Percentiles rank a stretch among this genome's conserved stretches.
These are phyloP conservation scores for Patella pellucida DNA, from an alignment of 2,888 invertebrate species.

Conservation along the genomic window DNA sequence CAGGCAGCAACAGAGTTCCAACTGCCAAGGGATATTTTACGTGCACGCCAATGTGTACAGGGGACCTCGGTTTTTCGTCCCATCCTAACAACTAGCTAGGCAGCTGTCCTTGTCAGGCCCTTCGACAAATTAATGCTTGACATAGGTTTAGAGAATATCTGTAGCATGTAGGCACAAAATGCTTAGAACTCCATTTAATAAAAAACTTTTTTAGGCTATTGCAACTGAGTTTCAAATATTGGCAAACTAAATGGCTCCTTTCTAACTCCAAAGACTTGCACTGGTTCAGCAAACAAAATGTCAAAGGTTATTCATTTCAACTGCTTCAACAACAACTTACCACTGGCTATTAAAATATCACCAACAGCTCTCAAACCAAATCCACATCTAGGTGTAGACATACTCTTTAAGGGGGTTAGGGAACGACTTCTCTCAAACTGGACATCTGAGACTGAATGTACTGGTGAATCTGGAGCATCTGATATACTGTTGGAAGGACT, in stretches of 20 bases:
- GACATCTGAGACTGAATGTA: conserved; percentile 31
- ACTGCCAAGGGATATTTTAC: no score
- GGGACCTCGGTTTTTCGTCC: no score
- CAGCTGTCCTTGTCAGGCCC: no score
- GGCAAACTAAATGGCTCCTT: not conserved
- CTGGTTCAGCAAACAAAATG: not conserved
- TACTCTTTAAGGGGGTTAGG: conserved; percentile 73
- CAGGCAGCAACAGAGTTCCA: no score
- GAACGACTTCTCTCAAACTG: conserved; percentile 35
- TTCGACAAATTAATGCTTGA: no score
- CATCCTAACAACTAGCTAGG: no score
- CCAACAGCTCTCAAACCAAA: conserved; percentile 82
- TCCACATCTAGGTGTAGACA: conserved; percentile 81
- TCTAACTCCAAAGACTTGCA: not conserved
- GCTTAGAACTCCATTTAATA: no score
- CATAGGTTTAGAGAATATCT: no score
- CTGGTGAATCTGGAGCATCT: conserved; percentile 63
- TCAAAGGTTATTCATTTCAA: conserved; percentile 15
- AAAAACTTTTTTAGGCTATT: no score
- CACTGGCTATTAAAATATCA: conserved; percentile 83
- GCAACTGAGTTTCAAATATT: not conserved
- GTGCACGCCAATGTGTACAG: no score
- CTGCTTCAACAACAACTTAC: conserved; percentile 73
- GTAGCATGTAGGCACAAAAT: no score
- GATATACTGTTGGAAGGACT: conserved; percentile 39